These are phyloP conservation scores for Oryctes rhinoceros DNA, from an alignment of 1,140 invertebrate species.

Conservation along the genomic window DNA sequence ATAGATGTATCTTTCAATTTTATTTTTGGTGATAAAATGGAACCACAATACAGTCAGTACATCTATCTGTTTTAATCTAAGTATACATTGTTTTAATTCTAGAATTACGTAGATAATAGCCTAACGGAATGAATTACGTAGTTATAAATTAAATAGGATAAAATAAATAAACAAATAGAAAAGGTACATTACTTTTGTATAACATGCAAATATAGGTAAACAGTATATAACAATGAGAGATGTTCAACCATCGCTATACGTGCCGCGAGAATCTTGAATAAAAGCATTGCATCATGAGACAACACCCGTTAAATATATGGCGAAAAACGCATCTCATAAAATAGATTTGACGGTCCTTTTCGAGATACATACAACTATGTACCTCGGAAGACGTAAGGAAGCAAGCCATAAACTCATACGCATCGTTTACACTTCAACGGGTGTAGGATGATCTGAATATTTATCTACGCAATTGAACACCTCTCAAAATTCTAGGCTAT, in stretches of 20 bases:
- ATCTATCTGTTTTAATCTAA: not conserved
- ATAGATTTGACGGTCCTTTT: no score
- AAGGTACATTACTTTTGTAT: constrained; percentile 1
- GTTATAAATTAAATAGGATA: not conserved
- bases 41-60: not conserved
- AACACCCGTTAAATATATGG: no score
- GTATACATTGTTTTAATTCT: not conserved
- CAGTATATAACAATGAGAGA: not conserved
- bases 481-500: constrained; percentile 5
- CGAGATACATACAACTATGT: no score
- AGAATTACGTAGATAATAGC: not conserved
- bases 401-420: no score
- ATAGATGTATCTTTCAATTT: not conserved
- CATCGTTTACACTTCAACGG: no score
- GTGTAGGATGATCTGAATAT: no score
- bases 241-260: not conserved
- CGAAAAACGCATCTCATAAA: no score
- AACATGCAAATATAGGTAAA: not conserved
- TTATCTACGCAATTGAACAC: not conserved
- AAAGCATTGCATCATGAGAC: no score
- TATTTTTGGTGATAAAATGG: not conserved
- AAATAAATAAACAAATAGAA: not conserved
- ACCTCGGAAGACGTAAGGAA: no score
- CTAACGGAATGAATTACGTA: constrained; percentile 10
- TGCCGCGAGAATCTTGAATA: no score